These are phyloP conservation scores for Batillaria attramentaria DNA, from an alignment of 1,140 invertebrate species.

Conservation along the genomic window DNA sequence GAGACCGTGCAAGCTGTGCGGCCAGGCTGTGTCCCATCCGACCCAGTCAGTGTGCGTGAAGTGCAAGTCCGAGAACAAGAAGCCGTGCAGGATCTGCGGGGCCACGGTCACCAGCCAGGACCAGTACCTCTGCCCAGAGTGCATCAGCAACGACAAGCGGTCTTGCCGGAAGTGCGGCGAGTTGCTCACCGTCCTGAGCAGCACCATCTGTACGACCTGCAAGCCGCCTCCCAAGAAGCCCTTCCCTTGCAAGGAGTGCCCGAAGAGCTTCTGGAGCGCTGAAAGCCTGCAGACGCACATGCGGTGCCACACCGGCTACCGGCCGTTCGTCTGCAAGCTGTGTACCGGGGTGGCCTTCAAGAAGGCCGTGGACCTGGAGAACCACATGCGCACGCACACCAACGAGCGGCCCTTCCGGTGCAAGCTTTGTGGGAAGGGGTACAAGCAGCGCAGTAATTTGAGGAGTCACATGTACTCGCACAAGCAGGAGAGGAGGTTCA, in stretches of 20 bases:
- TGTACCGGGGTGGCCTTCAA: conserved; percentile 83
- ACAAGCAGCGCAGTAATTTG: conserved; percentile 94
- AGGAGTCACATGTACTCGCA: conserved; percentile 80
- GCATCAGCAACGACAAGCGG: neutral
- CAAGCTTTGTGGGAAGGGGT: conserved; percentile 79
- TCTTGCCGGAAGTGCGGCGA: neutral
- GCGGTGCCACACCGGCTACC: conserved; percentile 79
- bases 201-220: neutral
- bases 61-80: neutral
- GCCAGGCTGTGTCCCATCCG: neutral
- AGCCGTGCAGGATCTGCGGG: neutral
- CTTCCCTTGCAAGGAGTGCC: conserved; percentile 25
- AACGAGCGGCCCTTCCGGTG: conserved; percentile 11
- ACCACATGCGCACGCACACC: conserved; percentile 75
- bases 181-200: neutral
- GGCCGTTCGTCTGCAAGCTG: conserved; percentile 80
- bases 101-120: neutral
- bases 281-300: conserved; percentile 8
- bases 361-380: conserved; percentile 92
- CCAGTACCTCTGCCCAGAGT: neutral
- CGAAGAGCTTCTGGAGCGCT: neutral
- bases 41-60: neutral
- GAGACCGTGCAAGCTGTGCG: neutral
- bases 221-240: neutral
- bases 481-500: conserved; percentile 5